phyloP scores from a whole-genome alignment of 2,888 invertebrate genomes.

The Sussaba pulchella region DNA sequence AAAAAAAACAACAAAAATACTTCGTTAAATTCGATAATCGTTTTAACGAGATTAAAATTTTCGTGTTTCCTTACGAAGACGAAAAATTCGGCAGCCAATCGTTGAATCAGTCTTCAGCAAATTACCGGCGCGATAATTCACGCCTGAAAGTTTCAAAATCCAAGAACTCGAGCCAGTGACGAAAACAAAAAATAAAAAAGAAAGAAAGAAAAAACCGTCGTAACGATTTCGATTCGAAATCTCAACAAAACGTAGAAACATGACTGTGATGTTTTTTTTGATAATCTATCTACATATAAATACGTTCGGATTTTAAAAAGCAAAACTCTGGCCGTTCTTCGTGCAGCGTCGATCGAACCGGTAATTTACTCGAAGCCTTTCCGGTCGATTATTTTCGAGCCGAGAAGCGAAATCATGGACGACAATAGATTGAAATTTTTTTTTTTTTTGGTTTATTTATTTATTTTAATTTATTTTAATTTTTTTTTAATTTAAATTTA shows the following conservation, averaged over 20 bases:
- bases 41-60: too few species aligned
- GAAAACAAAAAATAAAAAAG: too few species aligned
- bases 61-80: neutral
- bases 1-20: neutral
- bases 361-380: constrained; percentile 65
- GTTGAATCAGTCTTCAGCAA: constrained; percentile 53
- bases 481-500: too few species aligned
- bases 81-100: constrained; percentile 30
- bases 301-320: constrained; percentile 32
- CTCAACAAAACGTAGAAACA: constrained; percentile 67
- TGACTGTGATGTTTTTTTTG: constrained; percentile 81
- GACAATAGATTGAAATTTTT: too few species aligned
- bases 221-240: constrained; percentile 54
- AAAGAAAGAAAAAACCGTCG: constrained; percentile 46
- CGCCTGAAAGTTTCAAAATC: constrained; percentile 62
- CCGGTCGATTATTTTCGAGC: constrained; percentile 18
- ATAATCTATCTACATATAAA: constrained; percentile 76
- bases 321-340: constrained; percentile 27
- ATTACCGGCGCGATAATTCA: constrained; percentile 61
- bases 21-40: neutral
- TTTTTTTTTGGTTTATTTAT: too few species aligned
- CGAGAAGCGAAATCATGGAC: constrained; percentile 31
- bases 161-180: constrained; percentile 27
- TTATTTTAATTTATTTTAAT: too few species aligned
- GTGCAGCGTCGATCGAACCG: constrained; percentile 50